Conservation (phyloP, 2,888 invertebrate species). For the Stramonita haemastoma region DNA sequence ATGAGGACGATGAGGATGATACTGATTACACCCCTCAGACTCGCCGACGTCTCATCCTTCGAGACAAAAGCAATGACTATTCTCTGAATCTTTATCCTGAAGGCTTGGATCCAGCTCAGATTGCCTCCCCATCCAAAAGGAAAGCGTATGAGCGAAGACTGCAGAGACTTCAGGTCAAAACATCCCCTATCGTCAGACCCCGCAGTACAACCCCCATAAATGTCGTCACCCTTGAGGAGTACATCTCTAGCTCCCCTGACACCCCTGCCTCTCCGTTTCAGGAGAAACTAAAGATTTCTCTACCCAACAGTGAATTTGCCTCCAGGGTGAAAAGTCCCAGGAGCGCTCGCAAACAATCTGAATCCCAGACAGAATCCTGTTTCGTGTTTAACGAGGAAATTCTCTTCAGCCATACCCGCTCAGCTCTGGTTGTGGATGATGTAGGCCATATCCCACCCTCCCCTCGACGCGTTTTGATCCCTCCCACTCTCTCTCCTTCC, state of each 20-base stretch:
- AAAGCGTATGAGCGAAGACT: conserved; percentile 70
- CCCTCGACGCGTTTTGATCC: conserved; percentile 67
- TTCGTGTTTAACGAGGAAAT: conserved; percentile 68
- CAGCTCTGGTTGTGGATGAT: conserved; percentile 67
- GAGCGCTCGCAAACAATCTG: conserved; percentile 48
- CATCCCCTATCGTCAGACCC: conserved; percentile 69
- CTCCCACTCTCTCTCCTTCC: conserved; percentile 68
- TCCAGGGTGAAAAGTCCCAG: conserved; percentile 60
- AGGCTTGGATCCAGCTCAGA: conserved; percentile 60
- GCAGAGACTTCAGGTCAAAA: conserved; percentile 69
- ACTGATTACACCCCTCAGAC: conserved; percentile 14
- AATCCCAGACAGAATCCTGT: conserved; percentile 51
- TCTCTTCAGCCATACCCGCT: conserved; percentile 68
- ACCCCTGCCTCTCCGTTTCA: conserved; percentile 50
- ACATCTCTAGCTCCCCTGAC: conserved; percentile 68
- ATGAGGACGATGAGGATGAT: conserved; percentile 38
- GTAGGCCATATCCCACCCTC: conserved; percentile 60
- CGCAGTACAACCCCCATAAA: conserved; percentile 71
- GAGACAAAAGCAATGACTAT: conserved; percentile 38
- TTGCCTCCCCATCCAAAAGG: conserved; percentile 66
- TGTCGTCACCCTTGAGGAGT: conserved; percentile 70
- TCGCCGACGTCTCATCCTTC: conserved; percentile 28
- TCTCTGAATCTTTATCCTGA: conserved; percentile 48
- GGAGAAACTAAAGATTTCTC: conserved; percentile 70
- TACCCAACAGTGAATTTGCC: conserved; percentile 67